Evolutionary conservation across 2,797 vertebrate genomes (phyloP), one percentile per base, ranked within the genome.

Genomic region (Cacajao melanocephalus): DNA sequence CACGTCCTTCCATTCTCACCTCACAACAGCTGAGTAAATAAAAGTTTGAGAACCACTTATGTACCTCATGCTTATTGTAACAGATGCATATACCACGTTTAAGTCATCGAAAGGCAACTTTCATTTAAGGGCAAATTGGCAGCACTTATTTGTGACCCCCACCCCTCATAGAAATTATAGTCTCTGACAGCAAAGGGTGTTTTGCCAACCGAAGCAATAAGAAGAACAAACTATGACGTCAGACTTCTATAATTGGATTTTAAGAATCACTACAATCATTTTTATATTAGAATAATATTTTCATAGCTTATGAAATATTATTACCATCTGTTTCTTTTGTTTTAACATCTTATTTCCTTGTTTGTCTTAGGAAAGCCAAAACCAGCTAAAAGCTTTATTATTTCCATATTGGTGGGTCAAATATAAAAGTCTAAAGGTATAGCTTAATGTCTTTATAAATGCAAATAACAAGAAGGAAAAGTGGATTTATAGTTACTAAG

Each of bases 381-480:
- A 44, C 20, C 14, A 44, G 11, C 7, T 64, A 39, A 88, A 67
- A 90, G 2, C 24, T 90, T 72, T 15, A 89, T 87, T 78, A 57
- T 46, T 80, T 73, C 70, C 67, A 50, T 7, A 33, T 11, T 8
- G 2, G 30, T 50, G 86, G 52, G 75, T 73, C 76, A 81, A 33
- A 76, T 70, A 78, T 64, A 80, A 91, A 96, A 88, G 80, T 50
- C 50, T 88, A 73, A 94, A 84, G 15, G 46, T 41, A 12, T 39
- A 86, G 57, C 46, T 85, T 76, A 75, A 15, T 75, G 50, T 79
- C 46, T 80, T 90, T 55, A 48, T 44, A 46, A 91, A 78, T 55
- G 75, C 33, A 55, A 87, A 84, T 33, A 75, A 41, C 52, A 73
- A 84, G 52, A 30, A 76, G 4, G 44, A 81, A 91, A 80, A 85